These are phyloP conservation scores for Aphrocallistes beatrix DNA, from an alignment of 37 sponge, comb jelly and placozoan genomes.

Conservation along the genomic window DNA sequence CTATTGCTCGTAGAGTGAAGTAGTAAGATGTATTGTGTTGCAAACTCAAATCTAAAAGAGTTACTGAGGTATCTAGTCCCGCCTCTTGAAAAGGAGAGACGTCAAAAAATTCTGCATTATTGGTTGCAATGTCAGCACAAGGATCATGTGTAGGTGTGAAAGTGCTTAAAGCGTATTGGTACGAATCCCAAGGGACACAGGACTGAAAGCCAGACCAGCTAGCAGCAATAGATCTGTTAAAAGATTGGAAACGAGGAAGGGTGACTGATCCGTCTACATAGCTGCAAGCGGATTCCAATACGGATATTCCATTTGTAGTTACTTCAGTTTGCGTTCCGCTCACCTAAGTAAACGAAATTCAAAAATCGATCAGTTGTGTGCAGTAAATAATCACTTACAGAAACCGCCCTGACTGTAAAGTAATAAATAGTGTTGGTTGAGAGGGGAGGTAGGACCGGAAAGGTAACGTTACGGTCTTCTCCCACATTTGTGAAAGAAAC, in stretches of 20 bases:
- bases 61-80: slow-evolving; percentile 27
- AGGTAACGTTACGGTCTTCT: no score
- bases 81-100: slow-evolving; percentile 33
- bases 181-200: slow-evolving; percentile 38
- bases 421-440: no score
- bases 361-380: no score
- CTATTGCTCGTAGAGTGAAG: slow-evolving; percentile 52
- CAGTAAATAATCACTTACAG: no score
- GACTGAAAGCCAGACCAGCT: slow-evolving; percentile 61
- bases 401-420: no score
- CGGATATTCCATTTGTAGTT: slow-evolving; percentile 58
- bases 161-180: slow-evolving; percentile 53
- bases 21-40: slow-evolving; percentile 44
- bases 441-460: no score
- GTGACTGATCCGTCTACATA: slow-evolving; percentile 38
- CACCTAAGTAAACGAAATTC: no score
- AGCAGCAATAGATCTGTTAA: slow-evolving; percentile 17
- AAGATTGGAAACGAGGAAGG: slow-evolving; percentile 30
- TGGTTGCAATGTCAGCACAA: slow-evolving; percentile 28
- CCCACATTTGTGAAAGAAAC: slow-evolving; percentile 56
- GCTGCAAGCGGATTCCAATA: slow-evolving; percentile 23
- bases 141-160: background rate
- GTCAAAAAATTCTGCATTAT: slow-evolving; percentile 29
- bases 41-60: slow-evolving; percentile 20
- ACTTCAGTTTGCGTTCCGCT: slow-evolving; percentile 46